Evolutionary conservation across 2,113 vertebrate genomes (phyloP).

Genomic region (Osmerus eperlanus): DNA sequence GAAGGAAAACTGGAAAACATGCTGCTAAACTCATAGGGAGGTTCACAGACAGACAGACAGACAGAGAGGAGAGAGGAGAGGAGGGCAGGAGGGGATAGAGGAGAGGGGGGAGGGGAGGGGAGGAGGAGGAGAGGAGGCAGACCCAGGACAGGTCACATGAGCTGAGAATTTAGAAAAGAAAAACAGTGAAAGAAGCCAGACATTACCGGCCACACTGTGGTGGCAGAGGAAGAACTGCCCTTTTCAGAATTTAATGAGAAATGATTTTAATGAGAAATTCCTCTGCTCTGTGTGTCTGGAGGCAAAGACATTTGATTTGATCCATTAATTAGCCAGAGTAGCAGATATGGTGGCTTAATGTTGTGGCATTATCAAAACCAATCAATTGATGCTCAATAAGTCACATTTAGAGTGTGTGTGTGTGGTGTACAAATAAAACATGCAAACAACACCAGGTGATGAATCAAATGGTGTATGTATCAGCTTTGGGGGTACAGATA

Average conservation of each 20-base stretch:
- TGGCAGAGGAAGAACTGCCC: conserved; percentile 36
- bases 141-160: background rate
- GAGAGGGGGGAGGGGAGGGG: no score
- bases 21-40: background rate
- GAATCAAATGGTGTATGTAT: no score
- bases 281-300: conserved; percentile 37
- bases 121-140: background rate
- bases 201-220: conserved; percentile 30
- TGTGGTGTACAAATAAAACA: no score
- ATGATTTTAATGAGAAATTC: conserved; percentile 41
- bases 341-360: conserved; percentile 40
- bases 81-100: no score
- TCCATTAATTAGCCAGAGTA: conserved; percentile 33
- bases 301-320: conserved; percentile 37
- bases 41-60: conserved; percentile 13
- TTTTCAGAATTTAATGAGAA: conserved; percentile 11
- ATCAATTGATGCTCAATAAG: conserved; percentile 50
- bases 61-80: conserved; percentile 16
- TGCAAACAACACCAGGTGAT: no score
- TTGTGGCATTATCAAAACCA: conserved; percentile 47
- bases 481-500: no score
- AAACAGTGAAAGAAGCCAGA: conserved; percentile 13
- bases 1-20: no score
- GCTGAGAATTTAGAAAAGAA: conserved; percentile 14
- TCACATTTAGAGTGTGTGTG: conserved; percentile 19